phyloP scores from a whole-genome alignment of 2,888 invertebrate genomes.

The Metopia argyrocephala region DNA sequence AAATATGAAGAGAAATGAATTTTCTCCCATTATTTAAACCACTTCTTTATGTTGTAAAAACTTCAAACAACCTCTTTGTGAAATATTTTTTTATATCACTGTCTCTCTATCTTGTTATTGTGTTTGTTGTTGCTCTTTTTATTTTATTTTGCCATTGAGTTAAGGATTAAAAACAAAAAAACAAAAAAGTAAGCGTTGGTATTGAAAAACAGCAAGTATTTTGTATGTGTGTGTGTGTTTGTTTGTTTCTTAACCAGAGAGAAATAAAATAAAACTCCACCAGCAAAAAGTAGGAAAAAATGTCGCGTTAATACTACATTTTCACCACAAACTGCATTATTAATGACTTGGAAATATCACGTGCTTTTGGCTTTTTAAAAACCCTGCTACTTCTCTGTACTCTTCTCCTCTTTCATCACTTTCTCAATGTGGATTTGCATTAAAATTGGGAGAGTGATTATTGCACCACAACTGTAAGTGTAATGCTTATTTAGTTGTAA shows the following conservation, averaged over 20 bases:
- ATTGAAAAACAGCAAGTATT: slow-evolving; percentile 27
- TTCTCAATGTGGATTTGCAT: neutral
- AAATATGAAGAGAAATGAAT: slow-evolving; percentile 15
- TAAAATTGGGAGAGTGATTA: neutral
- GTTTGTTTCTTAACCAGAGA: neutral
- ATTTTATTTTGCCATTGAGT: slow-evolving; percentile 30
- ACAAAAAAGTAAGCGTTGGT: slow-evolving; percentile 22
- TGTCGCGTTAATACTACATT: slow-evolving; percentile 63
- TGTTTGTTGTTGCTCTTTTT: neutral
- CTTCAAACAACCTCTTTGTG: slow-evolving; percentile 46
- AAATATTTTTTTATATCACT: neutral
- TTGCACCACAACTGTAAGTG: neutral
- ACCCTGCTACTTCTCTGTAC: slow-evolving; percentile 14
- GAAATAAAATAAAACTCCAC: neutral
- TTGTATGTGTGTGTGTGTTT: neutral
- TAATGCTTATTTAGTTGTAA: neutral
- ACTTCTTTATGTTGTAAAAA: slow-evolving; percentile 37
- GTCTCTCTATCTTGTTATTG: neutral
- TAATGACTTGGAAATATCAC: slow-evolving; percentile 64
- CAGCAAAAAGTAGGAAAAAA: slow-evolving; percentile 37
- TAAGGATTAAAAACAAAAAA: slow-evolving; percentile 46
- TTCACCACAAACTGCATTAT: slow-evolving; percentile 65
- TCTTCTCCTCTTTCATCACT: slow-evolving; percentile 2
- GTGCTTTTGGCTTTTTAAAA: slow-evolving; percentile 59
- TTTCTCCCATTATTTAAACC: slow-evolving; percentile 33